Evolutionary conservation across 2,888 invertebrate genomes (phyloP).

Genomic region (Protodeltote pygarga): DNA sequence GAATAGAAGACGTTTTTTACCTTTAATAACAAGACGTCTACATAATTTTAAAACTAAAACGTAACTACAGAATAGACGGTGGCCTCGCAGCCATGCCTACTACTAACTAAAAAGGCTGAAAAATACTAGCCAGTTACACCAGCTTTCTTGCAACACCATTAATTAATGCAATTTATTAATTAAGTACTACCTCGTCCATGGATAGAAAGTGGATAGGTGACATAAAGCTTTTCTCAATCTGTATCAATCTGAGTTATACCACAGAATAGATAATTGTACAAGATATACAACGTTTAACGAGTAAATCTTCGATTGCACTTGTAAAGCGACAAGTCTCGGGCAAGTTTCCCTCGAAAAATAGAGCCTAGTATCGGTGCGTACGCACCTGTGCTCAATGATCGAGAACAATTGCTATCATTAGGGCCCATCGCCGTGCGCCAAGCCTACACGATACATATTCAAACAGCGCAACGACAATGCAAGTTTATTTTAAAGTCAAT

Average conservation of each 20-base stretch:
- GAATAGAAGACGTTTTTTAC: no score
- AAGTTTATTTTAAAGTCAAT: slow-evolving; percentile 83
- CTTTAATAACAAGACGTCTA: no score
- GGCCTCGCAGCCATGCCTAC: no score
- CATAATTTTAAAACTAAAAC: no score
- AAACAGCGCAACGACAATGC: slow-evolving; percentile 81
- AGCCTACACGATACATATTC: slow-evolving; percentile 82
- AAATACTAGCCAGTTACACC: no score
- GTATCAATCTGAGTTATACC: slow-evolving; percentile 17
- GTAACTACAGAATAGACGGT: no score
- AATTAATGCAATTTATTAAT: slow-evolving; percentile 12
- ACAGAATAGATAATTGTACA: no score
- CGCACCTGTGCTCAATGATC: slow-evolving; percentile 82
- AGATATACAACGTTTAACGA: slow-evolving; percentile 40
- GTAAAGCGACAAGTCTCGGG: slow-evolving; percentile 31
- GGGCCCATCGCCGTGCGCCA: slow-evolving; percentile 69
- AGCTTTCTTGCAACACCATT: no score
- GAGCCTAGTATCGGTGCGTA: slow-evolving; percentile 49
- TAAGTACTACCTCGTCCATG: slow-evolving; percentile 10
- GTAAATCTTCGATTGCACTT: slow-evolving; percentile 35
- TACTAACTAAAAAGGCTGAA: no score
- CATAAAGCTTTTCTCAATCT: slow-evolving; percentile 42
- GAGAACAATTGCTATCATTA: slow-evolving; percentile 85
- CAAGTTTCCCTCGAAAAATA: slow-evolving; percentile 51
- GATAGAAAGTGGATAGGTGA: slow-evolving; percentile 32